Percentiles rank a stretch among this genome's conserved stretches.
These are phyloP conservation scores for Psilopsiagon aymara DNA, from an alignment of 2,113 vertebrate species.

Conservation along the genomic window DNA sequence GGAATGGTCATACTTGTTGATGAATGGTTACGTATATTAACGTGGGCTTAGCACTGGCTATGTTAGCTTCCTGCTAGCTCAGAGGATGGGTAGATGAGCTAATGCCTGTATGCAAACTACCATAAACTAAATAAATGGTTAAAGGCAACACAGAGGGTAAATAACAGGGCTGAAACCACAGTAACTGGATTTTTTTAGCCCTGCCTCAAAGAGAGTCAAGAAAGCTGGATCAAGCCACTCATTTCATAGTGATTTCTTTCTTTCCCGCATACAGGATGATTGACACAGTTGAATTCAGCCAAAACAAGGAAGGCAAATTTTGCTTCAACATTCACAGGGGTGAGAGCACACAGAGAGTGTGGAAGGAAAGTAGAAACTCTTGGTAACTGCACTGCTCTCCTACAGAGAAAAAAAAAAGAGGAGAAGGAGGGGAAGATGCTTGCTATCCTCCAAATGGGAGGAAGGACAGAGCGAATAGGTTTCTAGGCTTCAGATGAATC, in stretches of 20 bases:
- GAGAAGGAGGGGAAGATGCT: neutral
- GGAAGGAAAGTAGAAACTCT: neutral
- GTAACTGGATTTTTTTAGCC: neutral
- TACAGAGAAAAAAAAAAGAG: neutral
- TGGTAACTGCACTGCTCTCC: neutral
- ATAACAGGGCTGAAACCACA: neutral
- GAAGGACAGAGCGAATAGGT: neutral
- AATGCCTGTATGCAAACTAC: neutral
- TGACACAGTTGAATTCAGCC: fast-evolving
- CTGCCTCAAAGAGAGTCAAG: neutral
- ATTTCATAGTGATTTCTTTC: neutral
- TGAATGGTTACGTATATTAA: neutral
- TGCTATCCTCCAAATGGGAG: neutral
- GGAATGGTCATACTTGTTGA: neutral
- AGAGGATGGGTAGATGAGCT: neutral
- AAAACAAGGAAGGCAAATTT: neutral
- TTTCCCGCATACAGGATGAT: neutral
- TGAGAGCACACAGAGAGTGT: neutral
- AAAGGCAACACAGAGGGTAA: neutral
- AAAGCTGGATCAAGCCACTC: neutral
- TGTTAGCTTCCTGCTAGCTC: neutral
- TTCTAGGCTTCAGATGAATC: neutral
- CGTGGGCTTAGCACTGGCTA: neutral
- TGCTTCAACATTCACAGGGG: neutral
- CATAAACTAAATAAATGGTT: neutral